A percentile compares a stretch with the other conserved stretches of the same genome.
Conservation (phyloP, 2,888 invertebrate genomes). For the Nemapogon koenigi region DNA sequence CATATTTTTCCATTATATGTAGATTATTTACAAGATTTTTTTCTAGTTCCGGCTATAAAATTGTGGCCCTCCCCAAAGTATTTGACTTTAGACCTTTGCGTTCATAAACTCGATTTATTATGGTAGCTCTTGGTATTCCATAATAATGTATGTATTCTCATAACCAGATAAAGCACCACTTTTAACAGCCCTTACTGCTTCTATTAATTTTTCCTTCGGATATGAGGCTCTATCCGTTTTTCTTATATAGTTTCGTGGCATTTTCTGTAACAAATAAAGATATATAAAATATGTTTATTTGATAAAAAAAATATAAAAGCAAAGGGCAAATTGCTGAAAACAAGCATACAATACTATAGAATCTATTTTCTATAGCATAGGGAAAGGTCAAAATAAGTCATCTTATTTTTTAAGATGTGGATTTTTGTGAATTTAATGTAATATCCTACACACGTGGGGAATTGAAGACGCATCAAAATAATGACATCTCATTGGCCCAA, state of each 20-base stretch:
- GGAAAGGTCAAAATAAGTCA: too few relatives aligned
- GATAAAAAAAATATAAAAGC: background rate
- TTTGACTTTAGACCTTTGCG: background rate
- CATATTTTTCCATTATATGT: background rate
- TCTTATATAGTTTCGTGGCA: background rate
- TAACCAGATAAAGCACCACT: background rate
- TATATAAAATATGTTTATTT: background rate
- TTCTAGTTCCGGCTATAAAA: background rate
- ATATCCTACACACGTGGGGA: too few relatives aligned
- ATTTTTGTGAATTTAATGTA: too few relatives aligned
- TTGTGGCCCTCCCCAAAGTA: background rate
- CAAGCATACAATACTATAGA: too few relatives aligned
- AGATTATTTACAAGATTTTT: background rate
- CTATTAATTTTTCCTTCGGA: conserved; percentile 2
- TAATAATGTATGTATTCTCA: background rate
- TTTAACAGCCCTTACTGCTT: conserved; percentile 2
- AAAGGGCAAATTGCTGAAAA: too few relatives aligned
- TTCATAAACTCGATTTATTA: background rate
- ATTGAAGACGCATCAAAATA: too few relatives aligned
- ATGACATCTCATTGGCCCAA: too few relatives aligned
- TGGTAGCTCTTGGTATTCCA: background rate
- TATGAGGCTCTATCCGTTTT: background rate
- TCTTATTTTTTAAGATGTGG: too few relatives aligned
- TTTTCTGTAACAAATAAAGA: background rate
- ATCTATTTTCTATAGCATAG: too few relatives aligned